phyloP scores from a whole-genome alignment of 2,888 invertebrate genomes.

The Athalia cordata region DNA sequence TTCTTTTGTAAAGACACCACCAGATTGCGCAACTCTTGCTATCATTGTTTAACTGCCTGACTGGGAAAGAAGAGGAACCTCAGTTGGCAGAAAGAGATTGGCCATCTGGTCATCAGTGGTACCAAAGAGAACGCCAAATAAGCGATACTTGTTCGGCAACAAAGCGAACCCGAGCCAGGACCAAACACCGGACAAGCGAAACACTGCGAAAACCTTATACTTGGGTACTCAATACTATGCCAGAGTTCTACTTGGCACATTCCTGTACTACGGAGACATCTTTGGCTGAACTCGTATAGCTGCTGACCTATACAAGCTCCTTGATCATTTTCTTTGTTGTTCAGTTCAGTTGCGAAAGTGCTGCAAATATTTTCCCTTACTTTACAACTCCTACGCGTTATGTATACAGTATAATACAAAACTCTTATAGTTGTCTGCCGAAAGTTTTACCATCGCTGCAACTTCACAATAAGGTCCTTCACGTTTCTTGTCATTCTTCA shows the following conservation, averaged over 20 bases:
- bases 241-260: slow-evolving; percentile 35
- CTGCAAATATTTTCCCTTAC: slow-evolving; percentile 10
- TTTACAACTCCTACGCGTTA: neutral
- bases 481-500: no score
- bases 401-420: neutral
- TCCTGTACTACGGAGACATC: slow-evolving; percentile 25
- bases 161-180: slow-evolving; percentile 17
- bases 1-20: slow-evolving; percentile 32
- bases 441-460: no score
- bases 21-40: slow-evolving; percentile 23
- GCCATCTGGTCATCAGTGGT: slow-evolving; percentile 37
- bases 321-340: slow-evolving; percentile 36
- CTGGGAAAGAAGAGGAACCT: slow-evolving; percentile 8
- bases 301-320: slow-evolving; percentile 5
- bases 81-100: slow-evolving; percentile 28
- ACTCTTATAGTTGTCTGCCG: no score
- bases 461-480: no score
- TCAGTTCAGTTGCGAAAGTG: slow-evolving; percentile 20
- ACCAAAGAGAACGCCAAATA: slow-evolving; percentile 40
- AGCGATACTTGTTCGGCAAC: slow-evolving; percentile 40
- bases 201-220: slow-evolving; percentile 15
- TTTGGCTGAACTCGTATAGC: slow-evolving; percentile 11
- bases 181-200: slow-evolving; percentile 26
- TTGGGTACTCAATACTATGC: neutral
- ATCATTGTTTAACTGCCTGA: slow-evolving; percentile 25